phyloP scores from a whole-genome alignment of 2,797 vertebrate genomes.

The Todus mexicanus region DNA sequence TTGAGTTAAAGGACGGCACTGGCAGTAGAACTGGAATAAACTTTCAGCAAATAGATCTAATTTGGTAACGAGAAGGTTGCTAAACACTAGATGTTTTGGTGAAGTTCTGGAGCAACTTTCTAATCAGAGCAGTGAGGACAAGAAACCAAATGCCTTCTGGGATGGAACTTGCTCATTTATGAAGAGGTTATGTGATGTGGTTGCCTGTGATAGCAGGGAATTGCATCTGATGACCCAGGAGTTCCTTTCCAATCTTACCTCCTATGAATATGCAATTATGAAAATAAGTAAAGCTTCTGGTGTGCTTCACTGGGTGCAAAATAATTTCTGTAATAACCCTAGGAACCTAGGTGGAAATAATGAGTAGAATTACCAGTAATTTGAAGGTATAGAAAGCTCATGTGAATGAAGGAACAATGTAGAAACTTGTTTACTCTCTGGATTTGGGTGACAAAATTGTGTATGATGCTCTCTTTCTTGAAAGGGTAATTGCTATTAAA shows the following conservation, averaged over 20 bases:
- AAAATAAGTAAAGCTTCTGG: conserved; percentile 23
- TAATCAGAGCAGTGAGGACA: background rate
- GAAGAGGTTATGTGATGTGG: background rate
- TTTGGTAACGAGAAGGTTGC: background rate
- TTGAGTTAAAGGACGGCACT: background rate
- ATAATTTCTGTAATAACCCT: background rate
- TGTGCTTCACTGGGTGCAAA: conserved; percentile 21
- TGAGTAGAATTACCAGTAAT: background rate
- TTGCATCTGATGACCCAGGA: conserved; percentile 7
- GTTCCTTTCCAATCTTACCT: background rate
- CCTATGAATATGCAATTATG: background rate
- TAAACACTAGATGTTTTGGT: background rate
- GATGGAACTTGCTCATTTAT: background rate
- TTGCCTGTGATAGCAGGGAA: background rate
- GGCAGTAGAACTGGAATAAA: background rate
- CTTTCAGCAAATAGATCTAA: background rate
- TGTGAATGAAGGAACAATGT: background rate
- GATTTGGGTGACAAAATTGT: background rate
- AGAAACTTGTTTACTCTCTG: background rate
- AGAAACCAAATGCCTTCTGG: background rate
- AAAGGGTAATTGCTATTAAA: background rate
- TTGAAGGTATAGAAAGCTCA: background rate
- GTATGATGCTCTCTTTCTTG: background rate
- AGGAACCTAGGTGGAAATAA: conserved; percentile 2
- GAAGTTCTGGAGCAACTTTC: background rate